These are phyloP conservation scores for Podarcis lilfordi DNA, from an alignment of 2,797 vertebrate species.

Conservation along the genomic window DNA sequence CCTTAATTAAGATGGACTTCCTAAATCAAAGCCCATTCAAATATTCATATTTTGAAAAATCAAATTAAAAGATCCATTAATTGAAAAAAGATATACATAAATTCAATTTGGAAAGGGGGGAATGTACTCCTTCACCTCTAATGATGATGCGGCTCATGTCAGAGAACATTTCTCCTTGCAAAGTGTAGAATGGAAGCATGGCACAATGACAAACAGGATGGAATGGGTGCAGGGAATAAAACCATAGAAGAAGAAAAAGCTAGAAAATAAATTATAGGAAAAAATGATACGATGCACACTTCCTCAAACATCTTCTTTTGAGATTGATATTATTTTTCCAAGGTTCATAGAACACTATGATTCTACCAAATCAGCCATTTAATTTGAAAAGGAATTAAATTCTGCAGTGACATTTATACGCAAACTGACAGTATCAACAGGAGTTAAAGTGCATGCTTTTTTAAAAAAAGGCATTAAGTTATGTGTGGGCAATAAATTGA, in stretches of 20 bases:
- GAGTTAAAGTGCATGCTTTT: neutral
- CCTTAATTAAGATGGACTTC: neutral
- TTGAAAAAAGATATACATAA: neutral
- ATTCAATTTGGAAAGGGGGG: neutral
- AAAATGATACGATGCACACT: constrained; percentile 21
- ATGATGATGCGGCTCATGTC: neutral
- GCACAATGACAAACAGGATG: neutral
- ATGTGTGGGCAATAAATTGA: neutral
- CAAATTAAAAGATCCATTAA: neutral
- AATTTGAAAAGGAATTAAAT: constrained; percentile 26
- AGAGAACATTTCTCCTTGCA: neutral
- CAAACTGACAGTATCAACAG: constrained; percentile 1
- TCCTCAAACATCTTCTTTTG: constrained; percentile 9
- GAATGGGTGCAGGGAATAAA: neutral
- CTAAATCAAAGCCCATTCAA: neutral
- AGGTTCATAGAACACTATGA: constrained; percentile 15
- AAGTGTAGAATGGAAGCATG: neutral
- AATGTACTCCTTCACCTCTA: neutral
- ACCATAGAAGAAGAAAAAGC: constrained; percentile 18
- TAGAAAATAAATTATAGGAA: constrained; percentile 27
- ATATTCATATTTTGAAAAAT: neutral
- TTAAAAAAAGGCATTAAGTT: neutral
- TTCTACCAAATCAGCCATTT: constrained; percentile 28
- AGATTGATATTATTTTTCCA: constrained; percentile 6
- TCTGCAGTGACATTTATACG: constrained; percentile 6